Conservation (phyloP, 1,140 invertebrate genomes). For the Alviniconcha marisindica region DNA sequence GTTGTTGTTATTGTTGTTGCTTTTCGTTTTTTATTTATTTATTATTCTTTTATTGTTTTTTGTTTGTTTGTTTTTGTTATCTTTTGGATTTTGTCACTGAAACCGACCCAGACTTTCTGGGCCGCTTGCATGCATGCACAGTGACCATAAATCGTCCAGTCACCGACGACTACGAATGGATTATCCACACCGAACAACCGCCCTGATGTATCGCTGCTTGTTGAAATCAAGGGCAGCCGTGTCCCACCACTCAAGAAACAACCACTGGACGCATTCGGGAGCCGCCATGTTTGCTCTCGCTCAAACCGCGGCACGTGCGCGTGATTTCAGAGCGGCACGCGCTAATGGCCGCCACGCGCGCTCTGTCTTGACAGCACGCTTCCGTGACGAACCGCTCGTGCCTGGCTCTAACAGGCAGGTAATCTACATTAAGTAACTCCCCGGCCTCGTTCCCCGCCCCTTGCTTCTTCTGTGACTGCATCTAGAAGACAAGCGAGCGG, state of each 20-base stretch:
- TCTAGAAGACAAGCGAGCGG: no score
- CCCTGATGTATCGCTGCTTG: neutral
- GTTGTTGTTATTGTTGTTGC: no score
- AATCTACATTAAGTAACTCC: neutral
- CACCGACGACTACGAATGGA: neutral
- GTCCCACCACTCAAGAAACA: neutral
- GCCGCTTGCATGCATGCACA: no score
- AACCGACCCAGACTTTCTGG: no score
- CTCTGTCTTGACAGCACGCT: constrained; percentile 34
- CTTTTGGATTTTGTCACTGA: no score
- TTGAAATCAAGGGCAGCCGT: neutral
- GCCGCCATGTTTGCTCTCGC: constrained; percentile 39
- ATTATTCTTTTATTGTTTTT: no score
- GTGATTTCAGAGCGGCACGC: constrained; percentile 20
- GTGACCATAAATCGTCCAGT: no score
- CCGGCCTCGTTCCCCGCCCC: neutral
- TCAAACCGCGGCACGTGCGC: constrained; percentile 36
- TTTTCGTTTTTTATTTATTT: no score
- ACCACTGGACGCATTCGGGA: no score
- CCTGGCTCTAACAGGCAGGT: neutral
- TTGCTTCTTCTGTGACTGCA: no score
- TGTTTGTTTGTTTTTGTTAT: no score
- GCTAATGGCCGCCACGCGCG: constrained; percentile 38
- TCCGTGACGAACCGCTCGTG: constrained; percentile 30
- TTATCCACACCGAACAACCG: neutral